Evolutionary conservation across 2,888 invertebrate genomes (phyloP).

Genomic region (Temnothorax unifasciatus): DNA sequence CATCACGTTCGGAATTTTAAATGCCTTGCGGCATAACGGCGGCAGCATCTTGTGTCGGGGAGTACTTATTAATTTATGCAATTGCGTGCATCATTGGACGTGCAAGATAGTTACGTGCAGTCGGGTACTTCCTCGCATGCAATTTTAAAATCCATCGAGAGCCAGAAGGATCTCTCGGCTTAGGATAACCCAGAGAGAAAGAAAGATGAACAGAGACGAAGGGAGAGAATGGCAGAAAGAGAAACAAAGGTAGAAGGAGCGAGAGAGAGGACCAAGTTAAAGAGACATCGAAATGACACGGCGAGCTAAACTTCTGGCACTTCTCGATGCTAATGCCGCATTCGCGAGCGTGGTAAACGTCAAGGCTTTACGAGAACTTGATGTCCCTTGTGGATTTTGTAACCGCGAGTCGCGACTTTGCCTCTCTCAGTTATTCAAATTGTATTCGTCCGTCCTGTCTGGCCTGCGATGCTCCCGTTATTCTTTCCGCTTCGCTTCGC

Average conservation of each 20-base stretch:
- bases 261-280: constrained; percentile 71
- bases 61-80: constrained; percentile 65
- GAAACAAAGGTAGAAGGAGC: constrained; percentile 20
- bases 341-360: constrained; percentile 78
- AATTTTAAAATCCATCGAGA: constrained; percentile 69
- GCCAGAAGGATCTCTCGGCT: constrained; percentile 40
- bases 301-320: constrained; percentile 81
- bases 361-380: constrained; percentile 78
- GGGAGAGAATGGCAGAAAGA: constrained; percentile 28
- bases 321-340: constrained; percentile 82
- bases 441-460: constrained; percentile 70
- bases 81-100: constrained; percentile 65
- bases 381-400: constrained; percentile 79
- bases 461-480: constrained; percentile 43
- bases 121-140: constrained; percentile 60
- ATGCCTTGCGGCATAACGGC: constrained; percentile 33
- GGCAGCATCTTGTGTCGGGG: constrained; percentile 35
- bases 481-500: constrained; percentile 42
- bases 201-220: constrained; percentile 54
- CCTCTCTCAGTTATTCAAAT: constrained; percentile 79
- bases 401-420: constrained; percentile 71
- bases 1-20: constrained; percentile 37
- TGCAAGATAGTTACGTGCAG: constrained; percentile 58
- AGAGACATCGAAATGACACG: constrained; percentile 83
- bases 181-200: constrained; percentile 43